A percentile compares a stretch with the other conserved stretches of the same genome.
phyloP scores from a whole-genome alignment of 2,797 vertebrate species.

The Paedocypris micromegethes region DNA sequence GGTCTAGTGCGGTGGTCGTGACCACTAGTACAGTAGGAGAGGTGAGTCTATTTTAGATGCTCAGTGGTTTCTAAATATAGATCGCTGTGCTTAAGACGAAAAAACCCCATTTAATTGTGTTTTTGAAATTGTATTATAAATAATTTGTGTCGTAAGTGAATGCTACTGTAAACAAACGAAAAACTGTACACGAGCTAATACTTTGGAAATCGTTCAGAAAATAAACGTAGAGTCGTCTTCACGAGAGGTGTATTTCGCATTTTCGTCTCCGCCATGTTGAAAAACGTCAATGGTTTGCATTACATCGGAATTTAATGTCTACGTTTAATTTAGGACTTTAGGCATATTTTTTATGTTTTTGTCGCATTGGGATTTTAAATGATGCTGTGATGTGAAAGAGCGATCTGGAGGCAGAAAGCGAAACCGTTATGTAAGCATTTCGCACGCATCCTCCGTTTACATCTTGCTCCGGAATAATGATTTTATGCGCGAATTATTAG shows the following conservation, averaged over 20 bases:
- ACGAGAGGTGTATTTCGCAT: not conserved
- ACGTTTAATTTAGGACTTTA: too few species aligned
- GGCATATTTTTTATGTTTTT: too few species aligned
- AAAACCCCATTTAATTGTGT: not conserved
- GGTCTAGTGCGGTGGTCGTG: slow-evolving; percentile 36
- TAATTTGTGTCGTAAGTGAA: too few species aligned
- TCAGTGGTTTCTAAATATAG: slow-evolving; percentile 33
- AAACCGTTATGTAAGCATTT: slow-evolving; percentile 27
- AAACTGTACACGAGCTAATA: too few species aligned
- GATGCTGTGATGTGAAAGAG: not conserved
- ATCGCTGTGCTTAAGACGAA: not conserved
- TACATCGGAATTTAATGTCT: too few species aligned
- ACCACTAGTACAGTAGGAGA: slow-evolving; percentile 33
- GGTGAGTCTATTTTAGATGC: slow-evolving; percentile 33
- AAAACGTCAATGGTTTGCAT: too few species aligned
- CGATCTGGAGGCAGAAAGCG: slow-evolving; percentile 1
- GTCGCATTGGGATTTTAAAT: too few species aligned
- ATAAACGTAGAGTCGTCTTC: too few species aligned
- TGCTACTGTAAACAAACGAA: too few species aligned
- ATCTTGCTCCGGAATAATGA: not conserved
- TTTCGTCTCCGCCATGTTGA: slow-evolving; percentile 30
- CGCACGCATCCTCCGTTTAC: not conserved
- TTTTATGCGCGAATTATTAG: not conserved
- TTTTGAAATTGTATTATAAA: not conserved
- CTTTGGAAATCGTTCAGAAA: too few species aligned